These are phyloP conservation scores for Ceryle rudis DNA, from an alignment of 2,797 vertebrate genomes.

Conservation along the genomic window DNA sequence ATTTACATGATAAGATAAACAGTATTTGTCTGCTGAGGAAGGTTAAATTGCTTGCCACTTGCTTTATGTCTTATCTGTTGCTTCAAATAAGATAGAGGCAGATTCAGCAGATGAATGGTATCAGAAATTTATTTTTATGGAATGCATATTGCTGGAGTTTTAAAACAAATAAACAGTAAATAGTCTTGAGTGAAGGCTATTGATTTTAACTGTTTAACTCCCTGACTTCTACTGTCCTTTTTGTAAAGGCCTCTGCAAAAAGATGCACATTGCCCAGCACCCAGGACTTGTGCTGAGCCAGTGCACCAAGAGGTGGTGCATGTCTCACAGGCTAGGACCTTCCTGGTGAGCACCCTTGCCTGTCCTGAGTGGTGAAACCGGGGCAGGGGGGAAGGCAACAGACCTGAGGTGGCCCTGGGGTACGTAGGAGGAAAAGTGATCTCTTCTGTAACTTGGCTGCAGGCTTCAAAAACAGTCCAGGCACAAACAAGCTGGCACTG, in stretches of 20 bases:
- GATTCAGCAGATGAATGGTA: neutral
- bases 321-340: neutral
- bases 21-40: slow-evolving; percentile 24
- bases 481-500: neutral
- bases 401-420: neutral
- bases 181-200: neutral
- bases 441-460: neutral
- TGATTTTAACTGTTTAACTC: neutral
- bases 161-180: neutral
- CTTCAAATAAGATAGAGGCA: neutral
- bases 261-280: accelerated
- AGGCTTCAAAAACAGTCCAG: neutral
- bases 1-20: slow-evolving; percentile 45
- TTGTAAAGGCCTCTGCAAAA: neutral
- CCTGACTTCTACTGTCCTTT: neutral
- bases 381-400: neutral
- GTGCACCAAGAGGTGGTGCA: neutral
- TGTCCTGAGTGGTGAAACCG: neutral
- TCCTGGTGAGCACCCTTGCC: neutral
- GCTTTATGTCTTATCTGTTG: slow-evolving; percentile 12
- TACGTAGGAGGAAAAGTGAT: neutral
- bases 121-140: slow-evolving; percentile 2
- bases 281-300: neutral
- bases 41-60: slow-evolving; percentile 28
- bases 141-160: neutral